Base-by-base conservation (phyloP, 1,140 invertebrate species). In the Pararge aegeria region DNA sequence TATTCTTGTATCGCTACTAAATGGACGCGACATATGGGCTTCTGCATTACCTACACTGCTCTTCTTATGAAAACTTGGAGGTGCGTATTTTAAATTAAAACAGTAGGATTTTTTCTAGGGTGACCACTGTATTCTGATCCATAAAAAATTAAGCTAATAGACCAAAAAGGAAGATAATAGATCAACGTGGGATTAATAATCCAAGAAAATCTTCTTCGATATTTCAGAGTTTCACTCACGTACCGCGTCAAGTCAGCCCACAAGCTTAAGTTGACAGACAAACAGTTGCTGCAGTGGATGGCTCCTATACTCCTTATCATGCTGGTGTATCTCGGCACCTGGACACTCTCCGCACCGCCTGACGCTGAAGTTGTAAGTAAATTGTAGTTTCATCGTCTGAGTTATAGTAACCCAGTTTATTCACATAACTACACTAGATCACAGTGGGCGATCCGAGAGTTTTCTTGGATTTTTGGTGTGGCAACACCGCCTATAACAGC, bases 231-330 rank as follows among this genome's bases (percentile, higher is more conserved):
- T 21, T 98, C 97, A 0, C 89, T 98, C 40, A 98, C 97, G 12
- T 98, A 98, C 88, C 93, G 96, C n/a, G 96, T 98, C 0, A 97
- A 98, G 80, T 97, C 96, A 19, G 96, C 96, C 0, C 97, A 98
- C 69, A 97, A 97, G 83, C 93, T 98, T 13, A 97, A 97, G 74
- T 88, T 98, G 19, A 97, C 97, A 1, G 97, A 98, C 86, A 96
- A 96, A 75, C 96, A 95, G 74, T 80, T 98, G 27, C 78, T 98
- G 16, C 97, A 98, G 71, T 97, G 97, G 95, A 95, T 98, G 93
- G 94, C 96, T 2, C 96, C 97, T 0, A 96, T 98, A 55, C 80
- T 98, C 2, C 87, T 97, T 3, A 94, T 98, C 5, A 96, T 97
- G 94, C 87, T 97, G 9, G 96, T 97, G 29, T 97, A 97, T 80